A percentile compares a stretch with the other conserved stretches of the same genome.
These are phyloP conservation scores for Pseudococcus jackbeardsleyi DNA, from an alignment of 2,888 invertebrate genomes.

Conservation along the genomic window DNA sequence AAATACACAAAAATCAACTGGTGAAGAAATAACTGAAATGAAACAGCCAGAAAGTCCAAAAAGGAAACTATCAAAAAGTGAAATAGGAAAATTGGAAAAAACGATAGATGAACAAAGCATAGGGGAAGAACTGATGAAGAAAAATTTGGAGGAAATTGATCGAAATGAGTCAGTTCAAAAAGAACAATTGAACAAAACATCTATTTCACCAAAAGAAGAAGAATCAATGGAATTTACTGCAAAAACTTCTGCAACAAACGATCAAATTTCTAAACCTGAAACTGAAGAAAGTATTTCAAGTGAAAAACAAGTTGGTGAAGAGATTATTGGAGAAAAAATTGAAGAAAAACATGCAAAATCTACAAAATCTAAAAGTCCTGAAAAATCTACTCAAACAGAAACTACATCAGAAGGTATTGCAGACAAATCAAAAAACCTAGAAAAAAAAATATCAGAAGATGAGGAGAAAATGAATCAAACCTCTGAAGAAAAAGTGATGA, in stretches of 20 bases:
- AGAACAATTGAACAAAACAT: constrained; percentile 57
- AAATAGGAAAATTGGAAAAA: neutral
- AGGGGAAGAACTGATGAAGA: constrained; percentile 66
- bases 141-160: neutral
- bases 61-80: neutral
- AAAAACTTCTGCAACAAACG: neutral
- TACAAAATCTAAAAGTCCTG: neutral
- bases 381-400: neutral
- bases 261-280: neutral
- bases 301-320: too few species aligned
- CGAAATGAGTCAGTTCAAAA: neutral
- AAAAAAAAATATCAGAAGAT: too few species aligned
- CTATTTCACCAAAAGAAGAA: constrained; percentile 52
- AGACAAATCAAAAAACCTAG: too few species aligned
- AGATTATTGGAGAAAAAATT: too few species aligned
- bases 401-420: too few species aligned
- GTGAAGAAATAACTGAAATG: neutral
- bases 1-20: neutral
- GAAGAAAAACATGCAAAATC: too few species aligned
- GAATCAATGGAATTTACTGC: neutral
- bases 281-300: neutral
- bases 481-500: too few species aligned
- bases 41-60: neutral
- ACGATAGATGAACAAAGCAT: constrained; percentile 51
- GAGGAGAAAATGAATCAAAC: too few species aligned